Evolutionary conservation across 2,888 invertebrate species (phyloP).

Genomic region (Microplitis deprimator): DNA sequence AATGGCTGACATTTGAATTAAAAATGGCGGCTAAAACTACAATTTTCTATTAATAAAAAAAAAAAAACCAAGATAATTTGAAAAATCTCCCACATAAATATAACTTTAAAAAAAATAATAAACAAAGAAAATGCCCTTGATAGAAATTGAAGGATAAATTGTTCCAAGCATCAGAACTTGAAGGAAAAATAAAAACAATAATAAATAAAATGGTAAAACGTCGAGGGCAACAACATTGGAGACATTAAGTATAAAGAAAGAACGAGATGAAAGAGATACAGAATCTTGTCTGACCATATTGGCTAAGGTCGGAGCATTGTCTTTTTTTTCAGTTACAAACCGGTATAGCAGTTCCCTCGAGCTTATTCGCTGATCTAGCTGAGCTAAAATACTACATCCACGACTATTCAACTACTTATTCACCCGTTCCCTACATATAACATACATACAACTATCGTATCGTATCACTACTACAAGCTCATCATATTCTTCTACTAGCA

Average conservation of each 20-base stretch:
- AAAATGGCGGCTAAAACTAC: background rate
- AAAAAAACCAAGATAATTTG: background rate
- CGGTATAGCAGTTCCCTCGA: constrained; percentile 50
- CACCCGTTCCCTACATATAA: background rate
- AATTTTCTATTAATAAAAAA: background rate
- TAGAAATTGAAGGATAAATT: background rate
- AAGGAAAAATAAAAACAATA: constrained; percentile 30
- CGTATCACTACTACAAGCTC: background rate
- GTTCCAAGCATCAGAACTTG: background rate
- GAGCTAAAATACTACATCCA: constrained; percentile 9
- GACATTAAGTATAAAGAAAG: constrained; percentile 36
- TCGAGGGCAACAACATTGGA: constrained; percentile 32
- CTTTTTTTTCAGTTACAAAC: constrained; percentile 53
- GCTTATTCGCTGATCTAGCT: constrained; percentile 26
- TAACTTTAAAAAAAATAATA: background rate
- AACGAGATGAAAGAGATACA: constrained; percentile 43
- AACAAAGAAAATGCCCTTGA: constrained; percentile 8
- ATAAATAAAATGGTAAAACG: constrained; percentile 29
- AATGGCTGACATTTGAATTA: background rate
- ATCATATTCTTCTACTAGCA: background rate
- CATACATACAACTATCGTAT: too few species aligned
- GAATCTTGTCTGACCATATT: constrained; percentile 65
- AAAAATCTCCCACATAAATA: background rate
- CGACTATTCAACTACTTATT: background rate
- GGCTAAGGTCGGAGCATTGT: constrained; percentile 64